Base-by-base conservation (phyloP, 2,113 vertebrate species). In the Ophiodon elongatus region DNA sequence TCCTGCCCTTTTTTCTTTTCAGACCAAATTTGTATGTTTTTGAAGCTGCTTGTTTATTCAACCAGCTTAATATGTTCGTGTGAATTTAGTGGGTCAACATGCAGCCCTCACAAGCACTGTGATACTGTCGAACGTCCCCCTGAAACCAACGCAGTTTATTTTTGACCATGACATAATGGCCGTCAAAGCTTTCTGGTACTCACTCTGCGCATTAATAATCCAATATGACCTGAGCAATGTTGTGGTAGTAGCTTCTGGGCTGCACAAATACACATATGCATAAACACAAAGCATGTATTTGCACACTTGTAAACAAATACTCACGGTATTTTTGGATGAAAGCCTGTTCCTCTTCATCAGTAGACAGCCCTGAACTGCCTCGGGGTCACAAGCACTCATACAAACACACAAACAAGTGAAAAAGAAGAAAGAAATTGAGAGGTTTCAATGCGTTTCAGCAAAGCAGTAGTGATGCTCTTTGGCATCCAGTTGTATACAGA, bases 201-300 rank as follows among this genome's bases (percentile, higher is more conserved):
- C 23, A 66, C 39, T 35, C 35, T 19, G 15, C 19, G 41, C 65
- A 67, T 67, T 67, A 29, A 67, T 45, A 68, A 68, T 68, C 41
- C 19, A 68, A 13, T 47, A 47, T 68, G 23, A 14, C 37, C 37
- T 14, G 11, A 25, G 37, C n/a, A 66, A 41, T 27, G 37, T 27
- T 65, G 23, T 23, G 4, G 62, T 63, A 13, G 33, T 59, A 29
- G 57, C 23, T 39, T 15, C 43, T 67, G 14, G 27, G 8, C 43
- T 23, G 1, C 19, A 50, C 43, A 47, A 6, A 68, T 68, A 50
- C 41, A 45, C 65, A 67, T 13, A 45, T 0, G 8, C 39, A 67
- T 43, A 15, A 8, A 41, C 63, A 21, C 65, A 19, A 29, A 25
- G 10, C 23, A 41, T 41, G n/a, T 19, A 29, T 31, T 68, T 68